Base-by-base conservation (phyloP, 2,113 vertebrate genomes). In the Lichenostomus cassidix region DNA sequence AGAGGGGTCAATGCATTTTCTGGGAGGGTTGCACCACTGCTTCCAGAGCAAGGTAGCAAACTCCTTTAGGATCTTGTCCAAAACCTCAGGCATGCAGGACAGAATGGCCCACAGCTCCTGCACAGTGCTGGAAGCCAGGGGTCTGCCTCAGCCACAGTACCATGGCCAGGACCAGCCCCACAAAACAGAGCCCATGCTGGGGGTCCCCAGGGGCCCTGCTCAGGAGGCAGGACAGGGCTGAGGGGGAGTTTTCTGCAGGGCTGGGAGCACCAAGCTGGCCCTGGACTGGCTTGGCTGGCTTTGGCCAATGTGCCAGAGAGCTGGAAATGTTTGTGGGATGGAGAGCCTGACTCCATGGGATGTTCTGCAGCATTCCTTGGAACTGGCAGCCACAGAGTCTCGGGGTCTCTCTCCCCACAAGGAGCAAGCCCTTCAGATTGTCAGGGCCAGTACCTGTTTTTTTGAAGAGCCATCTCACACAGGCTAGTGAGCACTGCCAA, bases 1-100 rank as follows among this genome's bases (percentile, higher is more conserved):
- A 33, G 17, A 46, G 39, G 19, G 8, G 2, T 0, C 1, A 12
- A 4, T 3, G 29, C 7, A 9, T 55, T 55, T 49, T 55, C 12
- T 11, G 13, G 29, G 9, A 21, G 29, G 27, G 29, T 19, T 41
- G 58, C 67, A 71, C 75, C 75, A 79, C 24, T 49, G n/a, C 15
- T 25, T 63, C 35, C 1, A 11, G 5, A 79, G 65, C 58, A 79
- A n/a, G 24, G 5, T 31, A 6, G 85, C 75, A 18, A 79, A 63
- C 16, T 79, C 49, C 0, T 0, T n/a, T 13, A 79, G 27, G 65
- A 71, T 14, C 49, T 35, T 71, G 24, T 71, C n/a, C 29, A 87
- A 29, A 29, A 63, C 10, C 20, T 21, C 18, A 7, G 85, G 85
- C 9, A 24, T 21, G 16, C 17, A 56, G 41, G 49, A 41, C 75